Evolutionary conservation across 2,797 vertebrate genomes (phyloP), one percentile per base, ranked within the genome.

Genomic region (Florisuga fusca): DNA sequence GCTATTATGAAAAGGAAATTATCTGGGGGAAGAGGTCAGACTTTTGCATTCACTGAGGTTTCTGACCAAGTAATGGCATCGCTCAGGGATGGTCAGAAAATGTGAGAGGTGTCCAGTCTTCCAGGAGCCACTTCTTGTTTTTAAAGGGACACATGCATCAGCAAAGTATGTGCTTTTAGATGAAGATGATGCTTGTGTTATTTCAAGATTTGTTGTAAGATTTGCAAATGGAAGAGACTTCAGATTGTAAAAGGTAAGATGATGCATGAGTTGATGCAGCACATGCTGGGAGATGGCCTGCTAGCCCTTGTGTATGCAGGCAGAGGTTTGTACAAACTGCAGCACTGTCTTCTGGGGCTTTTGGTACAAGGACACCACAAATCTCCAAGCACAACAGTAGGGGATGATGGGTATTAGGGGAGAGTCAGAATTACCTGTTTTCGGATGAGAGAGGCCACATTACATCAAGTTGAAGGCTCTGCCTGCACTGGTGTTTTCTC

Each of bases 1-100:
- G 82, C 58, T 90, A 4, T 92, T 93, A 80, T 10, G 34, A 43
- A 94, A 77, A 84, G 83, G 90, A 95, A 94, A 91, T 97, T 66
- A 90, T 71, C 59, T 64, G 34, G 68, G 43, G 43, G 27, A 31
- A 77, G 63, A 93, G 68, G 66, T 94, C 84, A 92, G 72, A 46
- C 46, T 36, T 78, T 48, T 85, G 76, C 45, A 41, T 84, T 86
- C 91, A 61, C 20, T 78, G 61, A 69, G 72, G 61, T 76, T 90
- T 92, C 78, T 83, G 61, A 48, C n/a, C 57, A 82, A 83, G 34
- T 75, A n/a, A 36, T 45, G 36, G 51, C 62, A 62, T 38, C 61
- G 12, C 15, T 89, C 64, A 58, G n/a, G 34, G 78, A 43, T 78
- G 89, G 4, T 29, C 21, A 69, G 68, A 34, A 79, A 68, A 55